These are phyloP conservation scores for Ciconia boyciana DNA, from an alignment of 2,113 vertebrate genomes.

Conservation along the genomic window DNA sequence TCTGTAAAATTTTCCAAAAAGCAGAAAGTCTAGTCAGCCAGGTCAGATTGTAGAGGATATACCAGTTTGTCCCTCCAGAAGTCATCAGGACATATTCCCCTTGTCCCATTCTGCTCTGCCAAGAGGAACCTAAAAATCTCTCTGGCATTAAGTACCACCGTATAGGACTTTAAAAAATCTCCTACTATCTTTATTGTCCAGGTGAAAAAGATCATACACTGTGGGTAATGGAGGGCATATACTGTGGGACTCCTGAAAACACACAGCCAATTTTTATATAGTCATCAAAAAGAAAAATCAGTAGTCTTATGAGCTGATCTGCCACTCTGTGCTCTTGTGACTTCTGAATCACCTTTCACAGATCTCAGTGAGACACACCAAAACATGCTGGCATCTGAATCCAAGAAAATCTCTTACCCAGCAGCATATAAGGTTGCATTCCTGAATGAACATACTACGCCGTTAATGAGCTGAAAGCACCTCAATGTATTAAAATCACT, in stretches of 20 bases:
- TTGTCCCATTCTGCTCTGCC: neutral
- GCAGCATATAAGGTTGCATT: neutral
- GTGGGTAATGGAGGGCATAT: neutral
- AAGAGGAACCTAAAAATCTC: neutral
- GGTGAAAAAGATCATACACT: neutral
- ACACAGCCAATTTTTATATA: neutral
- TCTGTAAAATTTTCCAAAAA: neutral
- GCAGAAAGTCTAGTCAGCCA: neutral
- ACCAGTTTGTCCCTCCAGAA: neutral
- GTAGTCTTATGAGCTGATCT: neutral
- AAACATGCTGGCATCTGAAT: neutral
- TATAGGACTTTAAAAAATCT: neutral
- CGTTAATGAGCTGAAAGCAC: neutral
- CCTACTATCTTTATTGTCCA: neutral
- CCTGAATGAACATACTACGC: neutral
- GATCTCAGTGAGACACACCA: neutral
- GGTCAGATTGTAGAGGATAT: neutral
- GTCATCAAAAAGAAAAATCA: neutral
- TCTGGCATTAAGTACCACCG: neutral
- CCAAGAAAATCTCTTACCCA: neutral
- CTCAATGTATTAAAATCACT: neutral
- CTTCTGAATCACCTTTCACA: neutral
- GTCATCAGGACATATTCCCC: neutral
- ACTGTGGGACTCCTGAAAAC: neutral
- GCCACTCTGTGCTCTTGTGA: neutral